Conservation (phyloP, 2,888 invertebrate species). For the Polydrusus pterygomalis region DNA sequence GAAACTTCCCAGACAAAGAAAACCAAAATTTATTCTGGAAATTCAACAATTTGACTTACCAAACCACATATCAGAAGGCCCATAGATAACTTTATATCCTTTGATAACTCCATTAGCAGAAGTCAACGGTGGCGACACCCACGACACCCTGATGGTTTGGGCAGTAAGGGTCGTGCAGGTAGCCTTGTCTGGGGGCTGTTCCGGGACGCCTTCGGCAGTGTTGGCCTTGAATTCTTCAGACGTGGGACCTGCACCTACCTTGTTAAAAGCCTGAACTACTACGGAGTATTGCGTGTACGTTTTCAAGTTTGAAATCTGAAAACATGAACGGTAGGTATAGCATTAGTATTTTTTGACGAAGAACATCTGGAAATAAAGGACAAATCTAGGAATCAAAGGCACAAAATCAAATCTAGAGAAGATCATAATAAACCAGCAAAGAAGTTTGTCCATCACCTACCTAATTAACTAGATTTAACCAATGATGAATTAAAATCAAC, state of each 20-base stretch:
- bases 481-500: too few species aligned
- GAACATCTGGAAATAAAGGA: too few species aligned
- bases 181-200: slow-evolving; percentile 93
- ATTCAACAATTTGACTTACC: too few species aligned
- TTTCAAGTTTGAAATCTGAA: slow-evolving; percentile 71
- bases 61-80: slow-evolving; percentile 94
- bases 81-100: slow-evolving; percentile 95
- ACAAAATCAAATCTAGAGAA: too few species aligned
- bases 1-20: too few species aligned
- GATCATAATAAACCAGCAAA: too few species aligned
- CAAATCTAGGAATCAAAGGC: too few species aligned
- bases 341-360: too few species aligned
- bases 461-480: too few species aligned
- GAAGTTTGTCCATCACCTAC: too few species aligned
- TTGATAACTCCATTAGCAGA: slow-evolving; percentile 96
- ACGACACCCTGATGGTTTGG: slow-evolving; percentile 94
- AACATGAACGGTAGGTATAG: not conserved
- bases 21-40: too few species aligned
- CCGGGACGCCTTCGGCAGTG: slow-evolving; percentile 95
- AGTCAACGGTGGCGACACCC: slow-evolving; percentile 94
- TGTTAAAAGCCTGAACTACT: slow-evolving; percentile 96
- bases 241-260: slow-evolving; percentile 93
- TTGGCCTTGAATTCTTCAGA: slow-evolving; percentile 92
- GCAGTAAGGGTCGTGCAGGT: slow-evolving; percentile 95
- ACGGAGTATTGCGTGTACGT: slow-evolving; percentile 98